Conservation (phyloP, 1,140 invertebrate species). For the Temnothorax longispinosus region DNA sequence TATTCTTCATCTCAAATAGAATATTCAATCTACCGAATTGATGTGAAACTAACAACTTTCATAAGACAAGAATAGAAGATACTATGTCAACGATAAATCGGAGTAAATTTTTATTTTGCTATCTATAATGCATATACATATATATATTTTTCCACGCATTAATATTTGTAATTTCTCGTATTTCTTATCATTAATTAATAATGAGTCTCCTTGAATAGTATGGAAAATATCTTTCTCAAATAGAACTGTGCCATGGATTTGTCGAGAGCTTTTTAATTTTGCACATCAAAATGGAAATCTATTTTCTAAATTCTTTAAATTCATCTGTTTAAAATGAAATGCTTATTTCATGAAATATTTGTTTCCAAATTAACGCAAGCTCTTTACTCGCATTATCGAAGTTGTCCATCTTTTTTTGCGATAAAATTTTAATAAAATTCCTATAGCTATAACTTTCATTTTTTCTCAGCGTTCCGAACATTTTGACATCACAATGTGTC, state of each 20-base stretch:
- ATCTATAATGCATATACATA: neutral
- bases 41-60: neutral
- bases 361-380: neutral
- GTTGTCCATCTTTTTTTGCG: neutral
- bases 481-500: neutral
- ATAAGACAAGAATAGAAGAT: neutral
- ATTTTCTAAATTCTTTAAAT: neutral
- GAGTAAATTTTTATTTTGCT: neutral
- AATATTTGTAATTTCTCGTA: neutral
- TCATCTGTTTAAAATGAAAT: neutral
- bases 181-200: neutral
- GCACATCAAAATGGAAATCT: neutral
- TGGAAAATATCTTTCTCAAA: too few relatives aligned
- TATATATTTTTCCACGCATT: neutral
- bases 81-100: neutral
- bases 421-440: neutral
- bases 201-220: neutral
- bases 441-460: neutral
- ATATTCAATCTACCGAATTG: neutral
- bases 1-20: constrained; percentile 4
- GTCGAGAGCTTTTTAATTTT: neutral
- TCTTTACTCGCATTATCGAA: neutral
- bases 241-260: neutral
- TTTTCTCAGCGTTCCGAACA: neutral
- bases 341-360: neutral